Evolutionary conservation across 37 sponge, comb jelly and placozoan genomes (phyloP).

Genomic region (Oopsacas minuta): DNA sequence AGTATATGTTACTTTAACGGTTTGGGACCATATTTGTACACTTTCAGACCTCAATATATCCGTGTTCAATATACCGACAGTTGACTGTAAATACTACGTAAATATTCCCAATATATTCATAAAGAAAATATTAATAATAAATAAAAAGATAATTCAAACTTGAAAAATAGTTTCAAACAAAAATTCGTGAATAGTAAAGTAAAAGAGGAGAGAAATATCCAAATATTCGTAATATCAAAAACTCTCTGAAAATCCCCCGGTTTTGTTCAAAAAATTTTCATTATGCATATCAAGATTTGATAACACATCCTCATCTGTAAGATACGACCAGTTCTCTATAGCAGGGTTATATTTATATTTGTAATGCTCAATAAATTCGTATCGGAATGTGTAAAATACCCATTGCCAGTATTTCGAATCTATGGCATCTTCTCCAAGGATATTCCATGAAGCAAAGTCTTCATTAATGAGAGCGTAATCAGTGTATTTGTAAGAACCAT

Average conservation of each 20-base stretch:
- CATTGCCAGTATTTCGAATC: constrained; percentile 9
- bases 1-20: too few species aligned
- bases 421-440: not conserved
- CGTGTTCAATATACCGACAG: too few species aligned
- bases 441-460: constrained; percentile 5
- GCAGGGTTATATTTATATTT: not conserved
- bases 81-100: too few species aligned
- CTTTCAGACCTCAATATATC: too few species aligned
- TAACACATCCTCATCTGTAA: not conserved
- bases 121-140: too few species aligned
- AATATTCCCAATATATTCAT: too few species aligned
- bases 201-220: too few species aligned
- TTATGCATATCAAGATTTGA: not conserved
- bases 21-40: too few species aligned
- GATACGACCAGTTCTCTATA: not conserved
- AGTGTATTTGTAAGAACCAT: not conserved
- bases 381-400: not conserved
- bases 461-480: not conserved
- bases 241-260: not conserved
- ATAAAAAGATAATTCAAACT: too few species aligned
- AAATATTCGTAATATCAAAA: too few species aligned
- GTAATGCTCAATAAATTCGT: not conserved
- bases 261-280: not conserved
- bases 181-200: too few species aligned
- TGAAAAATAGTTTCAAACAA: too few species aligned